A percentile compares a stretch with the other conserved stretches of the same genome.
phyloP scores from a whole-genome alignment of 2,797 vertebrate species.

The Sebastes vulpes region DNA sequence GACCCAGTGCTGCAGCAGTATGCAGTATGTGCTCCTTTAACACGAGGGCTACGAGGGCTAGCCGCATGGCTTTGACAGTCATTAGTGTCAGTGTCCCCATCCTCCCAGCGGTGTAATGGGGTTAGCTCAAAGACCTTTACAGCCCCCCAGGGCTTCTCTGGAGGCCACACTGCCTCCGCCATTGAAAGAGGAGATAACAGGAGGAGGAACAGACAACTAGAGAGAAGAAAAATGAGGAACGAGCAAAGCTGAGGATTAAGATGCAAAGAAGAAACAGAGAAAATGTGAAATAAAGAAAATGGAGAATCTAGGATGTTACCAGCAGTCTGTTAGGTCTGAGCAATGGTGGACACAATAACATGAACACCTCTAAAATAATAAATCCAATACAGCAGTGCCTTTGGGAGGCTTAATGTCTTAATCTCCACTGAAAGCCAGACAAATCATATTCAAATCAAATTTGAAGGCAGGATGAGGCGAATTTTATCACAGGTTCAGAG shows the following conservation, averaged over 20 bases:
- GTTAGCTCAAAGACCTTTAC: constrained; percentile 55
- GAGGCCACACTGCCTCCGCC: constrained; percentile 10
- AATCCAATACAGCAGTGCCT: neutral
- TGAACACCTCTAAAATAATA: neutral
- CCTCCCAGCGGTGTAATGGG: constrained; percentile 55
- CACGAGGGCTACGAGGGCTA: constrained; percentile 1
- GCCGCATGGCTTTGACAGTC: constrained; percentile 46
- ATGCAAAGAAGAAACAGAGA: constrained; percentile 13
- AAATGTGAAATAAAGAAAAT: neutral
- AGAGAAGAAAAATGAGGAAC: constrained; percentile 6
- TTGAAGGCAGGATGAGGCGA: neutral
- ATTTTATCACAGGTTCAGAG: neutral
- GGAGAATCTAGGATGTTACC: neutral
- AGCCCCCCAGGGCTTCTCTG: constrained; percentile 52
- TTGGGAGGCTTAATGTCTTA: neutral
- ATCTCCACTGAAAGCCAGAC: neutral
- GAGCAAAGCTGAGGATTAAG: neutral
- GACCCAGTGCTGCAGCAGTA: constrained; percentile 1
- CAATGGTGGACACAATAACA: neutral
- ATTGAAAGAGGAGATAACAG: constrained; percentile 8
- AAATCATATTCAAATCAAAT: neutral
- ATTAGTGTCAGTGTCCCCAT: constrained; percentile 74
- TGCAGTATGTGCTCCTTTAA: neutral
- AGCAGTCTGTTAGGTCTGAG: neutral
- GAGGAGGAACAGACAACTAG: neutral